Evolutionary conservation across 2,797 vertebrate genomes (phyloP).

Genomic region (Synanceia verrucosa): DNA sequence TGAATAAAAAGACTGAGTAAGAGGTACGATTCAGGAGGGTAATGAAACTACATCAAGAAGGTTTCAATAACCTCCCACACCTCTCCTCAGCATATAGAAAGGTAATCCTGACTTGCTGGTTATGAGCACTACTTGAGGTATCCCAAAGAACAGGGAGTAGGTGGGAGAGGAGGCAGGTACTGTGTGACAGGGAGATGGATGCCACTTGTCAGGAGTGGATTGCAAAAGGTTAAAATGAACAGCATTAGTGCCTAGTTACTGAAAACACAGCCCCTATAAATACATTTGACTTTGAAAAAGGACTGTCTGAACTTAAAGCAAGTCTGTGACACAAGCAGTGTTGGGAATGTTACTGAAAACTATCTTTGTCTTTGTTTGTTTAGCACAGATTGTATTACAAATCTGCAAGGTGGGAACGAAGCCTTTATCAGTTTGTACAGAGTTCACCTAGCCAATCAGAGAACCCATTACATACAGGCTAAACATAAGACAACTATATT

Average conservation of each 20-base stretch:
- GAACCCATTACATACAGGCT: no score
- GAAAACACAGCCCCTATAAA: no score
- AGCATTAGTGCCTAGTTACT: neutral
- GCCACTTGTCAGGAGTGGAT: conserved; percentile 17
- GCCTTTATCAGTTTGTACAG: no score
- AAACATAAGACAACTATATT: no score
- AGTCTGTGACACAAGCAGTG: no score
- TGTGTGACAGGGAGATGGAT: neutral
- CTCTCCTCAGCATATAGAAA: conserved; percentile 15
- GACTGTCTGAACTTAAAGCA: no score
- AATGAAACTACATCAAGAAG: conserved; percentile 9
- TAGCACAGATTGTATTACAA: no score
- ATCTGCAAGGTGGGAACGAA: no score
- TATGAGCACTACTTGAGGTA: conserved; percentile 5
- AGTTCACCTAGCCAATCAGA: no score
- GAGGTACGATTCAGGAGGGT: conserved; percentile 12
- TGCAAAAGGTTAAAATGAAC: conserved; percentile 4
- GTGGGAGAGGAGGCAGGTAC: conserved; percentile 12
- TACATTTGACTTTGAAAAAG: no score
- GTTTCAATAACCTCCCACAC: conserved; percentile 18
- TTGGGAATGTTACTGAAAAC: no score
- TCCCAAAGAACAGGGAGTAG: conserved; percentile 14
- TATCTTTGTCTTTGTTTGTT: no score
- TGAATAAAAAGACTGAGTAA: conserved; percentile 1
- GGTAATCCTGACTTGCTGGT: conserved; percentile 11